Conservation (phyloP, 2,888 invertebrate genomes). For the Chrysolina americana region DNA sequence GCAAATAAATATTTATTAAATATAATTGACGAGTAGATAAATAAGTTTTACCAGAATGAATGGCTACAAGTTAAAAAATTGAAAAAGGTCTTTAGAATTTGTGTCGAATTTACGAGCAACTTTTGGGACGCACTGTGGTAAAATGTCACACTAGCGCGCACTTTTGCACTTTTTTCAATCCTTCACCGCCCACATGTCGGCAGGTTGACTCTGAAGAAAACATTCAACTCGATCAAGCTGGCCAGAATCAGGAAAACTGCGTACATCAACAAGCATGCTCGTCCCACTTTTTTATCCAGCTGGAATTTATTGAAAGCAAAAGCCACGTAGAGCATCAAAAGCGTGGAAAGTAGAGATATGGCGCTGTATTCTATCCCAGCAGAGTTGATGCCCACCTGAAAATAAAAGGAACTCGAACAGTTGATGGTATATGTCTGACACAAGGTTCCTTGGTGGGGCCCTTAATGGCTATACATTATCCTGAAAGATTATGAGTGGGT, state of each 20-base stretch:
- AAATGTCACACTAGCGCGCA: conserved; percentile 18
- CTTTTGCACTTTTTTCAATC: not conserved
- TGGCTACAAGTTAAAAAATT: no score
- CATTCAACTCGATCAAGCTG: conserved; percentile 92
- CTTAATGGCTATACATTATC: no score
- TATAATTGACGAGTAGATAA: no score
- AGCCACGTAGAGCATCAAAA: conserved; percentile 86
- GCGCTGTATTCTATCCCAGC: conserved; percentile 93
- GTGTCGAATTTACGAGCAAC: not conserved
- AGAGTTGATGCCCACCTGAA: conserved; percentile 87
- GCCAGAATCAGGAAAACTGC: conserved; percentile 89
- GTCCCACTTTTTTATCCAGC: conserved; percentile 88
- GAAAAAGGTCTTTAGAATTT: not conserved
- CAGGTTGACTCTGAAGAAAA: conserved; percentile 92
- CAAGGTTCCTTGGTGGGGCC: no score
- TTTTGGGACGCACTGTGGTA: not conserved
- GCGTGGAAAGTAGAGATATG: conserved; percentile 88
- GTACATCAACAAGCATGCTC: conserved; percentile 89
- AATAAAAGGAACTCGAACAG: conserved; percentile 37
- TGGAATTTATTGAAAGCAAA: conserved; percentile 91
- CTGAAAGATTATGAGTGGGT: no score
- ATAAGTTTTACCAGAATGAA: no score
- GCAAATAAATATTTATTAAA: no score
- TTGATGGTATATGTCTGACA: no score
- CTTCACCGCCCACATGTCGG: conserved; percentile 77